Evolutionary conservation across 1,140 invertebrate genomes (phyloP).

Genomic region (Megalopta genalis): DNA sequence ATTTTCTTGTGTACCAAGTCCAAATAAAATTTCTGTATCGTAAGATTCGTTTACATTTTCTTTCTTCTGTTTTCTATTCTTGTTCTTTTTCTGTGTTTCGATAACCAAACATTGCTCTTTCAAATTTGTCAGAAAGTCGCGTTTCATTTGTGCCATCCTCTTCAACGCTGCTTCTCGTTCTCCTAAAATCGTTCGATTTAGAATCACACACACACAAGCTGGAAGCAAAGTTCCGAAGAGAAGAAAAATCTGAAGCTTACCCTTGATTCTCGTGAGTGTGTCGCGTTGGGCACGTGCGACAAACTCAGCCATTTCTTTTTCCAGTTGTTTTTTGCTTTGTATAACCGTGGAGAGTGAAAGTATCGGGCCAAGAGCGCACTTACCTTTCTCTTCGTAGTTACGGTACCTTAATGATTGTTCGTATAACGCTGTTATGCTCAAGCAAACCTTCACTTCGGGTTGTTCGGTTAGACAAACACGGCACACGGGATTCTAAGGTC

Average conservation of each 20-base stretch:
- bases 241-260: conserved; percentile 43
- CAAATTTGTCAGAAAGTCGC: conserved; percentile 68
- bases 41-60: neutral
- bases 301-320: conserved; percentile 66
- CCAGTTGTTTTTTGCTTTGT: conserved; percentile 64
- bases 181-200: conserved; percentile 63
- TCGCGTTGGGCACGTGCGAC: conserved; percentile 70
- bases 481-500: conserved; percentile 81
- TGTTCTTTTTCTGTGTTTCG: conserved; percentile 75
- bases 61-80: conserved; percentile 70
- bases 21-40: neutral
- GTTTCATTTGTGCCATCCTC: conserved; percentile 76
- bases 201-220: neutral
- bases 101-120: conserved; percentile 79
- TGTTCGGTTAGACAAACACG: conserved; percentile 79
- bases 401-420: conserved; percentile 80
- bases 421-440: conserved; percentile 80
- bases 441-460: conserved; percentile 81
- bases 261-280: conserved; percentile 66
- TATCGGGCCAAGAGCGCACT: conserved; percentile 64
- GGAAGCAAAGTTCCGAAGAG: too few relatives aligned
- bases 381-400: conserved; percentile 74
- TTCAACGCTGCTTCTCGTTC: conserved; percentile 65
- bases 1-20: conserved; percentile 54
- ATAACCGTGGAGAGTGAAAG: conserved; percentile 71